These are phyloP conservation scores for Sarotherodon lohbergeri DNA, from an alignment of 2,113 vertebrate genomes.

Conservation along the genomic window DNA sequence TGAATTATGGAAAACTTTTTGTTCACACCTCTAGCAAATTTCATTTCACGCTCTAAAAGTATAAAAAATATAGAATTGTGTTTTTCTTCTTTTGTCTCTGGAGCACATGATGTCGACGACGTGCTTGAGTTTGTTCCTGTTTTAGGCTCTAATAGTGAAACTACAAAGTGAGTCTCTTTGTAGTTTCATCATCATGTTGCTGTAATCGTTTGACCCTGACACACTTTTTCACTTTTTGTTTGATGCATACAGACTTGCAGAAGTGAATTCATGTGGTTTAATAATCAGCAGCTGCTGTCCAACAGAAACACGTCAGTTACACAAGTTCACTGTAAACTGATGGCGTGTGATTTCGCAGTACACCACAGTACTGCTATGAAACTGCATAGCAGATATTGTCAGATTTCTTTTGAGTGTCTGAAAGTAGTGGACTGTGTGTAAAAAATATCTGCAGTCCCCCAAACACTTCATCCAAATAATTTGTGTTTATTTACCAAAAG, in stretches of 20 bases:
- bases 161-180: background rate
- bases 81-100: background rate
- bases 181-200: background rate
- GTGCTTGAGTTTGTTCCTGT: fast-evolving
- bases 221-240: background rate
- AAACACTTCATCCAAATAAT: fast-evolving
- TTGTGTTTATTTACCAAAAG: background rate
- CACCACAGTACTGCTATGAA: background rate
- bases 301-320: fast-evolving
- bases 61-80: background rate
- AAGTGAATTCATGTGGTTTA: background rate
- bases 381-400: background rate
- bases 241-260: background rate
- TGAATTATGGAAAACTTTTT: background rate
- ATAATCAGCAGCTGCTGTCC: background rate
- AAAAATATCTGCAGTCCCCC: background rate
- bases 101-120: background rate
- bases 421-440: no score
- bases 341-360: fast-evolving
- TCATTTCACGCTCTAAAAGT: background rate
- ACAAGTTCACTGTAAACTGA: background rate
- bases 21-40: background rate
- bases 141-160: background rate
- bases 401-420: background rate
- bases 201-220: background rate